A percentile compares a stretch with the other conserved stretches of the same genome.
These are phyloP conservation scores for Cephus spinipes DNA, from an alignment of 2,888 invertebrate species.

Conservation along the genomic window DNA sequence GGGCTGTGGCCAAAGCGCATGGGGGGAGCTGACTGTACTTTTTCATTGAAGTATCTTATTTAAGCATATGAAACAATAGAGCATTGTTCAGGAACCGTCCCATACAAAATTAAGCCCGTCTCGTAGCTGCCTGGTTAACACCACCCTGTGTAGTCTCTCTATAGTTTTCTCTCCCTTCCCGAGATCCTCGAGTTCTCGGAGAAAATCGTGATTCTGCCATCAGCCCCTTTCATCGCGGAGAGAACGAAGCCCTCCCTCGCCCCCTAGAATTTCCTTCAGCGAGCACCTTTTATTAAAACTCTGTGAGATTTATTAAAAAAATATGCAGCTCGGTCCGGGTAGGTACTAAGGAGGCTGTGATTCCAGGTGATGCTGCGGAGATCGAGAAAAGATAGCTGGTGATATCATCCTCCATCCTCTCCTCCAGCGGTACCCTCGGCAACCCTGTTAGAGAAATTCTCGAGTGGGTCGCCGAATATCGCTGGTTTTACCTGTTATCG, in stretches of 20 bases:
- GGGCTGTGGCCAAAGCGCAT: not conserved
- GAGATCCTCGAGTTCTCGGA: too few species aligned
- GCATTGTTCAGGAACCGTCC: conserved; percentile 2
- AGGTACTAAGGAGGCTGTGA: too few species aligned
- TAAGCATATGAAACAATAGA: conserved; percentile 4
- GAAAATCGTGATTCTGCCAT: not conserved
- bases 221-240: not conserved
- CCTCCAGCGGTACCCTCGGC: too few species aligned
- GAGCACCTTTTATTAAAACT: conserved; percentile 6
- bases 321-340: not conserved
- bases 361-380: not conserved
- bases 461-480: too few species aligned
- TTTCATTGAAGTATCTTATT: conserved; percentile 4
- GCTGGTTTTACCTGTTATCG: too few species aligned
- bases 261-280: not conserved
- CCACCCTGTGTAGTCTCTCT: not conserved
- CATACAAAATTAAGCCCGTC: not conserved
- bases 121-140: conserved; percentile 1
- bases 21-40: not conserved
- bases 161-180: not conserved
- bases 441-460: too few species aligned
- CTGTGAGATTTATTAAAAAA: conserved; percentile 2
- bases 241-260: not conserved
- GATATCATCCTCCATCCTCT: not conserved
- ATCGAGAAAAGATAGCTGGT: conserved; percentile 1